Base-by-base conservation (phyloP, 2,113 vertebrate genomes). In the Petroica traversi region DNA sequence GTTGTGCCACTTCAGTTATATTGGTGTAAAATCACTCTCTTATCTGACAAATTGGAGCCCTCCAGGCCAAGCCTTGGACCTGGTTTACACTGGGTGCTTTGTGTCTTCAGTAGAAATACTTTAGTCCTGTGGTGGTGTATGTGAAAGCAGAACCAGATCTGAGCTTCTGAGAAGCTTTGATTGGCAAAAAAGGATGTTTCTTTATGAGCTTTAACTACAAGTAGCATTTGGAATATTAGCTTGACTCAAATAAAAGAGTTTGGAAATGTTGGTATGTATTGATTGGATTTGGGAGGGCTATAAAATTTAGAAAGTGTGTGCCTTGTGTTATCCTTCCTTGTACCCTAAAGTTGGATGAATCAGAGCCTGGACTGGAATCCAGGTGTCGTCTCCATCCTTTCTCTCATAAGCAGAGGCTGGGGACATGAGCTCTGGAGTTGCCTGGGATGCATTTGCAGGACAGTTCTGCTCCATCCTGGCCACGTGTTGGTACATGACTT, bases 401-500 rank as follows among this genome's bases (percentile, higher is more conserved):
- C 45, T 55, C 13, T 58, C 26, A 4, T 19, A 68, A 68, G 57
- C 55, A 55, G 36, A 64, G 57, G 40, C 45, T 52, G n/a, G 45
- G 61, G 57, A 51, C 14, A 20, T 19, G 15, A 14, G 1, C 43
- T 79, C 64, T 1, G 2, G 36, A 46, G 17, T 40, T 76, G 20
- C 84, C 31, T 15, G 59, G 28, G 9, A 9, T 40, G 59, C 62
- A 68, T 69, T 57, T 55, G 62, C 51, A 28, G 73, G 55, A 25
- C 33, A 28, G 34, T 17, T 77, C 48, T 74, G 36, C 80, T 58
- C 0, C 38, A 31, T 15, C 49, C 68, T 49, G 54, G 9, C 49
- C 15, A 2, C 0, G 0, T 41, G 36, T 2, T 49, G 51, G 67
- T 64, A 24, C 2, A 0, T 3, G 43, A 38, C 20, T 66, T 61